Evolutionary conservation across 2,888 invertebrate genomes (phyloP).

Genomic region (Amiota mariae): DNA sequence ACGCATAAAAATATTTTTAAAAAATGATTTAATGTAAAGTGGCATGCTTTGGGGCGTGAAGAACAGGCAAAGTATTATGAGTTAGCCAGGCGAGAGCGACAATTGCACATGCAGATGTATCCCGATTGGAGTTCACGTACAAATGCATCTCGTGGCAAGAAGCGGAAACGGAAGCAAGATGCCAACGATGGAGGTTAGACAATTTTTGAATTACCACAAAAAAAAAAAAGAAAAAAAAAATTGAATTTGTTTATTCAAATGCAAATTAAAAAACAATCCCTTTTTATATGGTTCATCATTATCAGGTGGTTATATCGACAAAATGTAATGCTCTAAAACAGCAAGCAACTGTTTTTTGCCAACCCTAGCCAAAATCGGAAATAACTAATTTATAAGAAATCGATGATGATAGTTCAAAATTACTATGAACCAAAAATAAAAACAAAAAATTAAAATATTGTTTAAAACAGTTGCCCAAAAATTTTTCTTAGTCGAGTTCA

Average conservation of each 20-base stretch:
- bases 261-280: slow-evolving; percentile 3
- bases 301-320: not conserved
- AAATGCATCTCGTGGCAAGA: slow-evolving; percentile 99
- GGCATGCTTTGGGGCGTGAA: slow-evolving; percentile 99
- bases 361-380: slow-evolving; percentile 1
- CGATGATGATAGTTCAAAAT: slow-evolving; percentile 3
- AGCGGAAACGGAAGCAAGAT: slow-evolving; percentile 99
- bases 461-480: slow-evolving; percentile 8
- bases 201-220: slow-evolving; percentile 54
- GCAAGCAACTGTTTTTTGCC: slow-evolving; percentile 14
- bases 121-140: slow-evolving; percentile 99
- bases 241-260: not conserved
- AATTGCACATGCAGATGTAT: slow-evolving; percentile 99
- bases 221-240: slow-evolving; percentile 35
- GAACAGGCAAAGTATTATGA: slow-evolving; percentile 99
- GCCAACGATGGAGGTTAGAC: slow-evolving; percentile 94
- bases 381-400: not conserved
- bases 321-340: not conserved
- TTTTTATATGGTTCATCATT: slow-evolving; percentile 6
- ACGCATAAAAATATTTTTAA: slow-evolving; percentile 1
- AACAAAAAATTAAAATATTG: not conserved
- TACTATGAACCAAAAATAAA: not conserved
- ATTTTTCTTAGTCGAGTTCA: too few relatives aligned
- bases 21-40: slow-evolving; percentile 76
- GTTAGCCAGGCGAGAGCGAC: slow-evolving; percentile 97